Evolutionary conservation across 2,113 vertebrate genomes (phyloP).

Genomic region (Athene cunicularia): DNA sequence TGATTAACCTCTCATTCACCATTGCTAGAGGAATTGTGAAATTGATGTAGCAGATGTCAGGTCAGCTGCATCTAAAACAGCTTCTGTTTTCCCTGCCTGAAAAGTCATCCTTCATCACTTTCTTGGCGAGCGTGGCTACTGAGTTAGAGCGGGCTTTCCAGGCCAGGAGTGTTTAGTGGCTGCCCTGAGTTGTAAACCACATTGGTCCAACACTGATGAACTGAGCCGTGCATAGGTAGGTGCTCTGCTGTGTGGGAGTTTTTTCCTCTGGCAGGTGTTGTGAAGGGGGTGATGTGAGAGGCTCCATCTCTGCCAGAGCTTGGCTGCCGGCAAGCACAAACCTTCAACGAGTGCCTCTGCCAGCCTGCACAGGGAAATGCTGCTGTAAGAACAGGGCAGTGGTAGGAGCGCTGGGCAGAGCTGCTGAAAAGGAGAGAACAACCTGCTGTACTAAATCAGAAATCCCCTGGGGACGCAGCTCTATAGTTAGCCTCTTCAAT

Average conservation of each 20-base stretch:
- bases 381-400: not conserved
- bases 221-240: not conserved
- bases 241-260: not conserved
- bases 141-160: not conserved
- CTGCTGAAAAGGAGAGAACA: not conserved
- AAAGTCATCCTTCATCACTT: not conserved
- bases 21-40: not conserved
- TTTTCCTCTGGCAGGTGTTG: not conserved
- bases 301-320: not conserved
- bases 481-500: not conserved
- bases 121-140: not conserved
- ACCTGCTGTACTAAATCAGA: not conserved
- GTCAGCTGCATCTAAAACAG: not conserved
- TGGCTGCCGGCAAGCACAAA: not conserved
- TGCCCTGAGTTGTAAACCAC: not conserved
- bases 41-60: not conserved
- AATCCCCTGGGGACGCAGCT: not conserved
- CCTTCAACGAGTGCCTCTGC: not conserved
- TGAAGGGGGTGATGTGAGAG: not conserved
- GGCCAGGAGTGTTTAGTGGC: not conserved
- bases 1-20: not conserved
- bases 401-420: not conserved
- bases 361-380: not conserved
- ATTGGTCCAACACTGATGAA: not conserved
- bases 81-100: not conserved